Conservation (phyloP, 2,797 vertebrate genomes). For the Leptodactylus fallax region DNA sequence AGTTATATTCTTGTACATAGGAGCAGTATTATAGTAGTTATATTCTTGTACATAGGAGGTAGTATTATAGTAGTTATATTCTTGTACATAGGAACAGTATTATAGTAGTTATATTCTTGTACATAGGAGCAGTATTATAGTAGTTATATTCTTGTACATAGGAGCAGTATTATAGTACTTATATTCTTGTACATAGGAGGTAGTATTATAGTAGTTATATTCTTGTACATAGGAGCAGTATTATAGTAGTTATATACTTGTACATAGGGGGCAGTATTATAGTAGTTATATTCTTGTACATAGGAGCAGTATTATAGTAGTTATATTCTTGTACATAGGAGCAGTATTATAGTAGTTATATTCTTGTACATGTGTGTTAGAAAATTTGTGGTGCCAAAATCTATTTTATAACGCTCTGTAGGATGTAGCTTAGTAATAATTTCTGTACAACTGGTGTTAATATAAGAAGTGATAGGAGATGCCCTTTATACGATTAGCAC, state of each 20-base stretch:
- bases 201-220: slow-evolving; percentile 1
- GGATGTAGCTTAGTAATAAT: background rate
- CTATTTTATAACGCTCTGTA: too few species aligned
- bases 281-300: slow-evolving; percentile 1
- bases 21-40: slow-evolving; percentile 10
- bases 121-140: background rate
- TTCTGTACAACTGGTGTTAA: too few species aligned
- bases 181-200: background rate
- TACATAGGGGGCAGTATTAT: too few species aligned
- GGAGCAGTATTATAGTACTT: background rate
- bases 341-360: slow-evolving; percentile 19
- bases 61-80: slow-evolving; percentile 17
- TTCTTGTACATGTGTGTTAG: background rate
- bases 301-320: background rate
- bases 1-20: slow-evolving; percentile 2
- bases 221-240: background rate
- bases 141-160: background rate
- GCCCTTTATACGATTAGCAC: background rate
- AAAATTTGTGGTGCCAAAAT: too few species aligned
- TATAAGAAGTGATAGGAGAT: too few species aligned
- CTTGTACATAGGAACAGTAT: slow-evolving; percentile 4
- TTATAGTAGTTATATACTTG: background rate
- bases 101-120: slow-evolving; percentile 3
- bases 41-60: slow-evolving; percentile 1
- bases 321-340: slow-evolving; percentile 1